phyloP scores from a whole-genome alignment of 2,888 invertebrate genomes.

The Cynaeus angustus region DNA sequence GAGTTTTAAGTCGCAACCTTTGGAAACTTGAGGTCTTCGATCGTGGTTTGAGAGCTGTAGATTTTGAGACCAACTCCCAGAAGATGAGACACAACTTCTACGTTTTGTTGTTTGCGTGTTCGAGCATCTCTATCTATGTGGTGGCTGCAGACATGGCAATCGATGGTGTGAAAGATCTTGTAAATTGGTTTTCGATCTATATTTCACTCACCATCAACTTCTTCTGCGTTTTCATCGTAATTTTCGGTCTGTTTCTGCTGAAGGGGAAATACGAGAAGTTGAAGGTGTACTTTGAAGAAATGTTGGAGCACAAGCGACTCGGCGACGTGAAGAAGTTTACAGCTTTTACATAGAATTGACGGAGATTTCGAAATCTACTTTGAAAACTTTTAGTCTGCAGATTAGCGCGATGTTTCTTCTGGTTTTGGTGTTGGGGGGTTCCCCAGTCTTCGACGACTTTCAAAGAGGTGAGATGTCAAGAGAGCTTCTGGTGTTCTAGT shows the following conservation, averaged over 20 bases:
- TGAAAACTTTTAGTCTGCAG: background rate
- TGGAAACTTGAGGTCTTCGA: conserved; percentile 9
- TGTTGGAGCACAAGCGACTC: background rate
- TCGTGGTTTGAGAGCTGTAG: background rate
- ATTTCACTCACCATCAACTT: conserved; percentile 8
- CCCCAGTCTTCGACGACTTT: background rate
- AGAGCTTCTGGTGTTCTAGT: too few relatives aligned
- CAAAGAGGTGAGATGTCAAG: conserved; percentile 13
- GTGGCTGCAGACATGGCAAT: background rate
- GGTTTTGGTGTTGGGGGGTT: background rate
- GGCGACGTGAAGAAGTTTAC: conserved; percentile 4
- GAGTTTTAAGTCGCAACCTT: background rate
- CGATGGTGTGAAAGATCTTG: background rate
- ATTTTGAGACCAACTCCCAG: background rate
- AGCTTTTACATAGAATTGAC: conserved; percentile 1
- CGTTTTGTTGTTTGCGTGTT: background rate
- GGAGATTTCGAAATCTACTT: background rate
- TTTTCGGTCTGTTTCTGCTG: conserved; percentile 5
- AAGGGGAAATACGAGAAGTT: background rate
- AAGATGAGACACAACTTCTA: conserved; percentile 8
- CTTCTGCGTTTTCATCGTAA: background rate
- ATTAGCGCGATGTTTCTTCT: conserved; percentile 7
- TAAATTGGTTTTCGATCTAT: conserved; percentile 11
- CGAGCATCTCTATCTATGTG: background rate
- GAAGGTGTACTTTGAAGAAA: background rate